These are phyloP conservation scores for Eufriesea mexicana DNA, from an alignment of 1,140 invertebrate genomes.

Conservation along the genomic window DNA sequence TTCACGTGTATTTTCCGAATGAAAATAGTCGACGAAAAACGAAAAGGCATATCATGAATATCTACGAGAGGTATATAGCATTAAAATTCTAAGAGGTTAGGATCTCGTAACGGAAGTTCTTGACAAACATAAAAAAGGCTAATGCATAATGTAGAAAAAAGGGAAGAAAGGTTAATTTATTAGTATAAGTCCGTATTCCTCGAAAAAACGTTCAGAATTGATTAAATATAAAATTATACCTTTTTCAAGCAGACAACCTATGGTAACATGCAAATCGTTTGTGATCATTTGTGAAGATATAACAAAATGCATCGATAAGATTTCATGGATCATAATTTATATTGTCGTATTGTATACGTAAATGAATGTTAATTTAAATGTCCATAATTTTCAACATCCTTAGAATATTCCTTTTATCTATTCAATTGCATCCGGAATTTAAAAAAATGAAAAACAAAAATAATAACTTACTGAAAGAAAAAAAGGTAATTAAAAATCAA, in stretches of 20 bases:
- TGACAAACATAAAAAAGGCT: not conserved
- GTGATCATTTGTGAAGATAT: not conserved
- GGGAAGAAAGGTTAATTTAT: conserved; percentile 11
- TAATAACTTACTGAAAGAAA: not conserved
- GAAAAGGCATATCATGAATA: conserved; percentile 18
- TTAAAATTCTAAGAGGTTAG: conserved; percentile 40
- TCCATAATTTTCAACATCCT: not conserved
- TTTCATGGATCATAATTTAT: not conserved
- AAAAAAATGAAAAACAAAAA: not conserved
- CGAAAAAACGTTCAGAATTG: not conserved
- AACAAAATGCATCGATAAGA: not conserved
- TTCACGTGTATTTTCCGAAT: not conserved
- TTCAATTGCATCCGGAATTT: too few species aligned
- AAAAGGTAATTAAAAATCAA: not conserved
- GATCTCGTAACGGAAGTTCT: not conserved
- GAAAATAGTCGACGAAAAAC: not conserved
- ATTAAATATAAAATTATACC: not conserved
- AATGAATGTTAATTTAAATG: not conserved
- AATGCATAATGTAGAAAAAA: conserved; percentile 15
- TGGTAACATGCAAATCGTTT: not conserved
- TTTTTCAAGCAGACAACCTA: not conserved
- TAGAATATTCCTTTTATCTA: not conserved
- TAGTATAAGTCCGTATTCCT: not conserved
- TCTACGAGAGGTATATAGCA: not conserved
- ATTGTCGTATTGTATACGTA: not conserved